Conservation (phyloP, 2,113 vertebrate species). For the Myotis davidii region DNA sequence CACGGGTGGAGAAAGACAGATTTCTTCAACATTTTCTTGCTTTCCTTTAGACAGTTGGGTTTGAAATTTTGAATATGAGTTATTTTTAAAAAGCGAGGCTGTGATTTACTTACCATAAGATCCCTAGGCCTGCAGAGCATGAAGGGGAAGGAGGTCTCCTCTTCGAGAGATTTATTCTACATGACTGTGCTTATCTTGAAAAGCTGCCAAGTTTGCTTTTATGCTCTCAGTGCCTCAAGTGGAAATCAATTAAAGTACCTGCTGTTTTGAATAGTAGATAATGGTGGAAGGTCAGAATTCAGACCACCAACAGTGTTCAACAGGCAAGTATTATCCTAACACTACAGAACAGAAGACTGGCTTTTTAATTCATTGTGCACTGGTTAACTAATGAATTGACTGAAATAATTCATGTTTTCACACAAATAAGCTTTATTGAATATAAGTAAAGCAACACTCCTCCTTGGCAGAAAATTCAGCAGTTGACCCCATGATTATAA, state of each 20-base stretch:
- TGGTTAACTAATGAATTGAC: not conserved
- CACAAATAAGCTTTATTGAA: not conserved
- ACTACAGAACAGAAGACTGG: not conserved
- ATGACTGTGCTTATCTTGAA: conserved; percentile 74
- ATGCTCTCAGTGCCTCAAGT: conserved; percentile 49
- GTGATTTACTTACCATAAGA: not conserved
- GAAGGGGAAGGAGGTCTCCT: conserved; percentile 46
- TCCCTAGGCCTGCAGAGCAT: not conserved
- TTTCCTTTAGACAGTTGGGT: conserved; percentile 17
- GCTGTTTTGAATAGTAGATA: conserved; percentile 71
- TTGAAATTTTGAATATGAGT: conserved; percentile 10
- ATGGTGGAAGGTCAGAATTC: conserved; percentile 8
- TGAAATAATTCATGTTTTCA: conserved; percentile 10
- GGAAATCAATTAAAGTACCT: conserved; percentile 72
- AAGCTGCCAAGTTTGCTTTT: conserved; percentile 82
- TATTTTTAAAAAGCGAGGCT: conserved; percentile 41
- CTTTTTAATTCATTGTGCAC: not conserved
- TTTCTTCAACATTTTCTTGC: not conserved
- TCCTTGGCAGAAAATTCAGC: not conserved
- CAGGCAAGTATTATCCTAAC: not conserved
- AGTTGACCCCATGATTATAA: not conserved
- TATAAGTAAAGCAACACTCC: not conserved
- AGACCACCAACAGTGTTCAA: conserved; percentile 59
- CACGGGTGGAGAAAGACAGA: not conserved
- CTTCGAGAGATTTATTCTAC: conserved; percentile 68